phyloP scores from a whole-genome alignment of 2,888 invertebrate genomes.

The Parascotia fuliginaria region DNA sequence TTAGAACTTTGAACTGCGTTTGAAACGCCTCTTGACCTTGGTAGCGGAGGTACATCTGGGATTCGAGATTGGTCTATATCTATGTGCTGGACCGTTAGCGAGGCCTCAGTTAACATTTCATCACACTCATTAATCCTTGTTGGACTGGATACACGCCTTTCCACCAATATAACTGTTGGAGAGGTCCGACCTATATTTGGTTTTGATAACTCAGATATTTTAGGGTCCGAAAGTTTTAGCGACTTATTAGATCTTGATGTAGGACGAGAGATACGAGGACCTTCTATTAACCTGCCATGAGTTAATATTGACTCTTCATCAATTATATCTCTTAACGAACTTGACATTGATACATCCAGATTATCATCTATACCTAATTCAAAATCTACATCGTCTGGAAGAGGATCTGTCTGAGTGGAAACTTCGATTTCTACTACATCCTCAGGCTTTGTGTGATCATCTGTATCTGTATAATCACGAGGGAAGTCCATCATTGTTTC shows the following conservation, averaged over 20 bases:
- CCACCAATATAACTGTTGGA: conserved; percentile 87
- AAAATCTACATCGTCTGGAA: conserved; percentile 91
- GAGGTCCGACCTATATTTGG: conserved; percentile 85
- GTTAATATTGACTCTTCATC: conserved; percentile 84
- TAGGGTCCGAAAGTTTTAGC: conserved; percentile 83
- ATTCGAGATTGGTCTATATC: conserved; percentile 81
- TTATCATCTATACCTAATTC: conserved; percentile 85
- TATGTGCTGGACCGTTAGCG: conserved; percentile 88
- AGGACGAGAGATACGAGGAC: conserved; percentile 76
- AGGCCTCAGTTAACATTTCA: conserved; percentile 88
- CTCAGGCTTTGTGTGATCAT: conserved; percentile 54
- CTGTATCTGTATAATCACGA: conserved; percentile 35
- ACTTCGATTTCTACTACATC: conserved; percentile 89
- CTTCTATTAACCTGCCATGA: conserved; percentile 80
- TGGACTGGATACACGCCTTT: conserved; percentile 86
- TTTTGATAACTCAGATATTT: conserved; percentile 83
- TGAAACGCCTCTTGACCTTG: conserved; percentile 60
- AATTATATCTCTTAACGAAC: conserved; percentile 74
- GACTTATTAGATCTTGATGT: conserved; percentile 86
- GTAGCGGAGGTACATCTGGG: conserved; percentile 78
- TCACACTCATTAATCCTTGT: conserved; percentile 85
- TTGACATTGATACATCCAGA: conserved; percentile 77
- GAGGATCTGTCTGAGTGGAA: conserved; percentile 94
- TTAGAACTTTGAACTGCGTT: conserved; percentile 47
- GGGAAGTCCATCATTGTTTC: conserved; percentile 44